Evolutionary conservation across 2,113 vertebrate genomes (phyloP).

Genomic region (Daphoenositta chrysoptera): DNA sequence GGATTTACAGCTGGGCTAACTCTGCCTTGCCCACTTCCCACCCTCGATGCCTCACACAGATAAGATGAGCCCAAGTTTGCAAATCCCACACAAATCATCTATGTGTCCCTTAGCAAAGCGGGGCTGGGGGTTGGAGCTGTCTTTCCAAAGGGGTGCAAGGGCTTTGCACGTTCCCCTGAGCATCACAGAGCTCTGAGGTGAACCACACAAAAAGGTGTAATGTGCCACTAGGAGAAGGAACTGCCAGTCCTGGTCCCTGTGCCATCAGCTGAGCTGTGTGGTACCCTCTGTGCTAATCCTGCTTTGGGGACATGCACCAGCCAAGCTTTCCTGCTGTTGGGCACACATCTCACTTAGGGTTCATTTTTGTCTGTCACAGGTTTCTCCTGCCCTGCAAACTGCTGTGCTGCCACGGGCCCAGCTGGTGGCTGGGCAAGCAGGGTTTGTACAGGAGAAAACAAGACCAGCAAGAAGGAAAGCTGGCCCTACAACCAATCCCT

Average conservation of each 20-base stretch:
- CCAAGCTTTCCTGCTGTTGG: neutral
- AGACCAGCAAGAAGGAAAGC: neutral
- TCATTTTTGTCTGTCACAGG: neutral
- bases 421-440: neutral
- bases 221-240: neutral
- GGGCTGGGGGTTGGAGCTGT: neutral
- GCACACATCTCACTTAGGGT: neutral
- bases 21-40: neutral
- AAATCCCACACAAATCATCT: neutral
- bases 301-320: neutral
- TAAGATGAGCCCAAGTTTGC: accelerated
- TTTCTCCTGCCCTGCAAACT: neutral
- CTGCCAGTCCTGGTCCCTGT: neutral
- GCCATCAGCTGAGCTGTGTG: neutral
- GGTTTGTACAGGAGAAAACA: neutral
- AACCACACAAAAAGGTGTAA: neutral
- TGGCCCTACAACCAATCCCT: neutral
- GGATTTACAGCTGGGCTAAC: neutral
- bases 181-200: neutral
- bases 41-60: neutral
- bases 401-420: neutral
- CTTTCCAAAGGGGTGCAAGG: neutral
- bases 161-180: neutral
- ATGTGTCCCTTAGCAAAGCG: neutral
- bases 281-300: neutral